Evolutionary conservation across 2,113 vertebrate genomes (phyloP).

Genomic region (Hymenochirus boettgeri): DNA sequence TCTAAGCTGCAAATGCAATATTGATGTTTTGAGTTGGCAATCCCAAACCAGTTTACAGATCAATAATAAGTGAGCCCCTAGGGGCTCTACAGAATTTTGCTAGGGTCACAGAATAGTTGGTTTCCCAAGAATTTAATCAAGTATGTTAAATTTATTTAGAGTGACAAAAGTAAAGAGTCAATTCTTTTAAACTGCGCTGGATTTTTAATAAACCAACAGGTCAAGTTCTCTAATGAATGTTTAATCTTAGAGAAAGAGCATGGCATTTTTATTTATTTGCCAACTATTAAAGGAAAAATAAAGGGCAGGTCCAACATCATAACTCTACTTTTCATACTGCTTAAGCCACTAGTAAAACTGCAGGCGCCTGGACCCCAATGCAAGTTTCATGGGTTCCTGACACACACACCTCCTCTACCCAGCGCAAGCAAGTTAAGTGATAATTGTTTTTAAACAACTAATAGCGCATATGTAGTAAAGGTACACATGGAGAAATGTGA

Average conservation of each 20-base stretch:
- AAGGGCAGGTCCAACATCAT: too few species aligned
- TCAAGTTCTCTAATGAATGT: slow-evolving; percentile 23
- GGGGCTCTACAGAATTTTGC: slow-evolving; percentile 16
- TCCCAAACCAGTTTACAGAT: slow-evolving; percentile 17
- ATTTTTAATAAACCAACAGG: slow-evolving; percentile 33
- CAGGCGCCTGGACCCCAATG: too few species aligned
- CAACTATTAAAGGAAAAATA: neutral
- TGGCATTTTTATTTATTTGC: slow-evolving; percentile 23
- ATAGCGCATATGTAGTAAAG: too few species aligned
- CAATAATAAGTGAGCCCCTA: slow-evolving; percentile 14
- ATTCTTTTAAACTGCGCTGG: slow-evolving; percentile 14
- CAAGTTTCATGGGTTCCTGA: too few species aligned
- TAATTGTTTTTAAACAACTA: too few species aligned
- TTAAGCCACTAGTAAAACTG: too few species aligned
- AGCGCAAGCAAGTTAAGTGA: too few species aligned
- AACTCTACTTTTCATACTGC: too few species aligned
- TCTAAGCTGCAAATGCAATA: slow-evolving; percentile 9
- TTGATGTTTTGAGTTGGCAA: slow-evolving; percentile 14
- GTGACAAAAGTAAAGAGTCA: slow-evolving; percentile 14
- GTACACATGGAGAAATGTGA: too few species aligned
- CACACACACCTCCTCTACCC: too few species aligned
- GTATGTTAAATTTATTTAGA: slow-evolving; percentile 34
- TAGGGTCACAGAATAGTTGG: slow-evolving; percentile 32
- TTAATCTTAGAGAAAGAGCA: slow-evolving; percentile 27
- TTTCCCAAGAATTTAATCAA: slow-evolving; percentile 40